Percentiles rank a stretch among this genome's conserved stretches.
Conservation (phyloP, 2,113 vertebrate genomes). For the Trogon surrucura region DNA sequence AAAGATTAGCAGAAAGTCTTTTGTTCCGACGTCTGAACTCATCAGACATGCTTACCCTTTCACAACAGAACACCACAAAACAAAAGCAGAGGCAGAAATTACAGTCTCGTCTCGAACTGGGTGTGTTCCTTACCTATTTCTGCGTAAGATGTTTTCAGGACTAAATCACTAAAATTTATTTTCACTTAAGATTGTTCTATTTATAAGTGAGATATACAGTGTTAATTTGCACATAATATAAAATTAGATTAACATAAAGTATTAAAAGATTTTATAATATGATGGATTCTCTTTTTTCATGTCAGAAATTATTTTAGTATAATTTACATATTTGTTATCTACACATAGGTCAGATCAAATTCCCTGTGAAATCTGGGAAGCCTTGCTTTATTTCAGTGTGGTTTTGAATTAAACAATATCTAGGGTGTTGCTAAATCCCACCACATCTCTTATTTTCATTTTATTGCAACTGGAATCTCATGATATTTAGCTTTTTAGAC, state of each 20-base stretch:
- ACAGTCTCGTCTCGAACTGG: background rate
- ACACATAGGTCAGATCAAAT: background rate
- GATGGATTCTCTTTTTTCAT: background rate
- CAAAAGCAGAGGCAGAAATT: slow-evolving; percentile 5
- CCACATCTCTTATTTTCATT: background rate
- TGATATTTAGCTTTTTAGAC: background rate
- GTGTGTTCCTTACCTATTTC: background rate
- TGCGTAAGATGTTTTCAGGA: background rate
- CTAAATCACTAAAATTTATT: background rate
- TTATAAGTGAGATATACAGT: background rate
- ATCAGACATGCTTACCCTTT: background rate
- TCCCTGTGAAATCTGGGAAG: background rate
- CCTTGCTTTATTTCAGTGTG: background rate
- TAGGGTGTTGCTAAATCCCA: background rate
- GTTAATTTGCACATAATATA: background rate
- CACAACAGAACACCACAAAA: background rate
- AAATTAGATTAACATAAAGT: background rate
- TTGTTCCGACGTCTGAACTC: background rate
- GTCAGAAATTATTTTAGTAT: background rate
- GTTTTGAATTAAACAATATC: background rate
- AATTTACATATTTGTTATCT: background rate
- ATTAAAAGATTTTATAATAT: background rate
- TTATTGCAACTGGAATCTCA: background rate
- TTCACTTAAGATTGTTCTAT: background rate
- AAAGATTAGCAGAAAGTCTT: background rate